Percentiles rank a stretch among this genome's conserved stretches.
Conservation (phyloP, 2,113 vertebrate species). For the Taxidea taxus region DNA sequence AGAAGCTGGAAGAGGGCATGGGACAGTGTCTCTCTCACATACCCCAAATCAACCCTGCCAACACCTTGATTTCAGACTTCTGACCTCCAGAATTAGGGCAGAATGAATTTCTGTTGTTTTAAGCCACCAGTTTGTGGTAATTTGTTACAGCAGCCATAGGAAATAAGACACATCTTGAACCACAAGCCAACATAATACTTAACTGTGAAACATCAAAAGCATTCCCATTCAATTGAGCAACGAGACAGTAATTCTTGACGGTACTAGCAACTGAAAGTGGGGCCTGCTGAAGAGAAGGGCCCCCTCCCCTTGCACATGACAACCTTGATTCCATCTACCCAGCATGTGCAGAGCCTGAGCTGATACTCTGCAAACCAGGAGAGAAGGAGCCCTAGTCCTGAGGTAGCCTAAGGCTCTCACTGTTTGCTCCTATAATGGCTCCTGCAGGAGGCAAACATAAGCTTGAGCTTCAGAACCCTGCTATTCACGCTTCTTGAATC, state of each 20-base stretch:
- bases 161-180: not conserved
- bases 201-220: not conserved
- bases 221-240: not conserved
- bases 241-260: not conserved
- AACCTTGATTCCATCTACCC: not conserved
- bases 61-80: not conserved
- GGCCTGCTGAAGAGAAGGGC: not conserved
- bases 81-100: not conserved
- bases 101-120: not conserved
- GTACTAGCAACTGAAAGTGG: not conserved
- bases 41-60: accelerated
- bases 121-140: not conserved
- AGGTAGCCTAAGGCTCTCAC: not conserved
- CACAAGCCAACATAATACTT: not conserved
- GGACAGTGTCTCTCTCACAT: not conserved
- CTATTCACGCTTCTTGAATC: not conserved
- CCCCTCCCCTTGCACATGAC: not conserved
- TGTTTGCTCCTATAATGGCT: not conserved
- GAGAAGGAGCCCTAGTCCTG: accelerated
- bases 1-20: not conserved
- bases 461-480: not conserved
- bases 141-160: not conserved
- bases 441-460: not conserved
- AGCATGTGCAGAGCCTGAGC: accelerated
- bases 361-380: not conserved